phyloP scores from a whole-genome alignment of 1,140 invertebrate species.

The Sycophila sp. region DNA sequence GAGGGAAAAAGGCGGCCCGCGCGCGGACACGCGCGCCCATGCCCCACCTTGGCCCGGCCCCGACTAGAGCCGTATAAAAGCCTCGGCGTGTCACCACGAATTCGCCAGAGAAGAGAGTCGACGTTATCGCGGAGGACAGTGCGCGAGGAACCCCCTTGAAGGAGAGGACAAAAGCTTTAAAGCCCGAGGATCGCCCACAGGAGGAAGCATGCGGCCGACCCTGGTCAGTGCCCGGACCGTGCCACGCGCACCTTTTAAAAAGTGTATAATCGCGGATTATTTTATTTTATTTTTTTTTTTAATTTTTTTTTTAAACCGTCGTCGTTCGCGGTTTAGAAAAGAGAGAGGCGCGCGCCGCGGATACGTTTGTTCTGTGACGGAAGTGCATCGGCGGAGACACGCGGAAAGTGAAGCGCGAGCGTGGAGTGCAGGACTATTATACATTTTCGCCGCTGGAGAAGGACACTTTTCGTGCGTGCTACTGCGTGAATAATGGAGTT shows the following conservation, averaged over 20 bases:
- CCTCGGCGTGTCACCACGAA: conserved; percentile 40
- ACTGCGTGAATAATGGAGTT: too few species aligned
- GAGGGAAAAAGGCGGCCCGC: conserved; percentile 1
- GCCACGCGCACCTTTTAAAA: too few species aligned
- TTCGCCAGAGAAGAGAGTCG: conserved; percentile 47
- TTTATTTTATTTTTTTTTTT: too few species aligned
- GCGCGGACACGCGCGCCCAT: background rate
- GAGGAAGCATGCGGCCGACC: conserved; percentile 44
- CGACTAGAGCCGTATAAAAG: conserved; percentile 53
- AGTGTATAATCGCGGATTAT: too few species aligned
- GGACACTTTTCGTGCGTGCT: too few species aligned
- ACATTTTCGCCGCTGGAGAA: too few species aligned
- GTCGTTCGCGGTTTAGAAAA: background rate
- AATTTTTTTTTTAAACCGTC: background rate
- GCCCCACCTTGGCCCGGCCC: conserved; percentile 25
- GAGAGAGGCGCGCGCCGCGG: background rate
- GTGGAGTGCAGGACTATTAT: too few species aligned
- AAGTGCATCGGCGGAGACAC: conserved; percentile 4
- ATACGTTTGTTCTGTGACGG: background rate
- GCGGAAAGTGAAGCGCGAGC: too few species aligned
- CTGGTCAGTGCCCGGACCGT: conserved; percentile 48
- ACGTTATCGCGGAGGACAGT: background rate
- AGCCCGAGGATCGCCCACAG: background rate
- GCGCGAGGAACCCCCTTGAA: background rate
- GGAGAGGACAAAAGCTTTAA: background rate